A percentile compares a stretch with the other conserved stretches of the same genome.
These are phyloP conservation scores for Dinocampus coccinellae DNA, from an alignment of 2,888 invertebrate genomes.

Conservation along the genomic window DNA sequence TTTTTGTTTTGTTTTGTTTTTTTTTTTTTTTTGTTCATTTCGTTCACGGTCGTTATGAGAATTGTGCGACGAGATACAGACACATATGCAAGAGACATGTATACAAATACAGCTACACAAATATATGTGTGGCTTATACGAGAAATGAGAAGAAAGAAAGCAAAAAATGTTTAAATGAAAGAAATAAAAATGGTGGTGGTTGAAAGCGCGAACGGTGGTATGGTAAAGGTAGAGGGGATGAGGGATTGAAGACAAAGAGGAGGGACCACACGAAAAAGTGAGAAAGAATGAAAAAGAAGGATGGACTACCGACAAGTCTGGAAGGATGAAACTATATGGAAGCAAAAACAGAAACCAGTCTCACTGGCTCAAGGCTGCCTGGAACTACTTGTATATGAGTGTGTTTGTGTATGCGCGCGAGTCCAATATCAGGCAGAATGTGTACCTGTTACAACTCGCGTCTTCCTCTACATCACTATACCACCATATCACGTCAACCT, in stretches of 20 bases:
- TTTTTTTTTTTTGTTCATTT: background rate
- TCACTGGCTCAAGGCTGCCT: conserved; percentile 68
- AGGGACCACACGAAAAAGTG: conserved; percentile 46
- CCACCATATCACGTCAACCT: background rate
- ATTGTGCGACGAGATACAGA: conserved; percentile 35
- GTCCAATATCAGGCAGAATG: background rate
- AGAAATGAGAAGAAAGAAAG: conserved; percentile 45
- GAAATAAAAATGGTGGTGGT: conserved; percentile 31
- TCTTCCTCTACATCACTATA: conserved; percentile 9
- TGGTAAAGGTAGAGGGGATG: conserved; percentile 39
- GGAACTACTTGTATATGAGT: conserved; percentile 28
- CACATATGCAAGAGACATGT: conserved; percentile 13
- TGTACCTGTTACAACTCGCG: conserved; percentile 20
- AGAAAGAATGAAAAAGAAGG: conserved; percentile 57
- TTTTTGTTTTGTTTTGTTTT: background rate
- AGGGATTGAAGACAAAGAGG: conserved; percentile 45
- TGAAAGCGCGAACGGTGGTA: conserved; percentile 41
- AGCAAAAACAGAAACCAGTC: conserved; percentile 69
- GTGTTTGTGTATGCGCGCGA: conserved; percentile 34
- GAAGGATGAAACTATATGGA: conserved; percentile 66
- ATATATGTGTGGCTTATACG: conserved; percentile 26
- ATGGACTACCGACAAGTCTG: conserved; percentile 61
- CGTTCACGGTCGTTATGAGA: conserved; percentile 38
- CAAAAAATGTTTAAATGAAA: conserved; percentile 42
- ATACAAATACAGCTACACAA: background rate